Evolutionary conservation across 1,140 invertebrate genomes (phyloP).

Genomic region (Drosophila eugracilis): DNA sequence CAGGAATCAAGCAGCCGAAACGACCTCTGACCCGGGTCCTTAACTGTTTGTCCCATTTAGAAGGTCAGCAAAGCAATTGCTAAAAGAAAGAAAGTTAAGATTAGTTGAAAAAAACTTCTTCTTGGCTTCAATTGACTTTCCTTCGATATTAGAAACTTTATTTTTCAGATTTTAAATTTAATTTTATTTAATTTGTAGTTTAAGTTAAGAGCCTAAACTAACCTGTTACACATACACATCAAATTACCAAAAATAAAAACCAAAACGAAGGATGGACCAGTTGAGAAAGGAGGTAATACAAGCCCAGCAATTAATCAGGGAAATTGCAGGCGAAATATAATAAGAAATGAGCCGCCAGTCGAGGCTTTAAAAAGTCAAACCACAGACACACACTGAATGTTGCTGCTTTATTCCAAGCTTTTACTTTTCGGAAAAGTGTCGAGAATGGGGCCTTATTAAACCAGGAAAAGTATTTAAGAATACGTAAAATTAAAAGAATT

Average conservation of each 20-base stretch:
- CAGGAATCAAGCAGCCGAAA: background rate
- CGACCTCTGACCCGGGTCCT: background rate
- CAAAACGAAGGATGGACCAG: background rate
- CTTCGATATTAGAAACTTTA: background rate
- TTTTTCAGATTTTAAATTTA: background rate
- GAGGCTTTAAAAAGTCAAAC: conserved; percentile 29
- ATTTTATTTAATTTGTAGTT: background rate
- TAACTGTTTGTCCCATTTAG: background rate
- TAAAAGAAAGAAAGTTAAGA: background rate
- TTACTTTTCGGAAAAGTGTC: background rate
- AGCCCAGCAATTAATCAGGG: conserved; percentile 69
- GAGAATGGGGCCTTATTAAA: background rate
- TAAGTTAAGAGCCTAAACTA: background rate
- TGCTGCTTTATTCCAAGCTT: background rate
- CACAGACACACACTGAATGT: conserved; percentile 9
- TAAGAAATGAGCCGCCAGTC: conserved; percentile 50
- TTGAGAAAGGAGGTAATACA: conserved; percentile 33
- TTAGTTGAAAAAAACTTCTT: background rate
- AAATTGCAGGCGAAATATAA: conserved; percentile 54
- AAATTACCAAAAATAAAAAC: conserved; percentile 30
- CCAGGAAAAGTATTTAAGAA: background rate
- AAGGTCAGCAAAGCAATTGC: conserved; percentile 12
- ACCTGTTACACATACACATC: conserved; percentile 14
- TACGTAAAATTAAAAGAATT: too few species aligned
- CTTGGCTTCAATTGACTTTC: background rate